Percentiles rank a stretch among this genome's conserved stretches.
Conservation (phyloP, 2,797 vertebrate genomes). For the Tachyglossus aculeatus region DNA sequence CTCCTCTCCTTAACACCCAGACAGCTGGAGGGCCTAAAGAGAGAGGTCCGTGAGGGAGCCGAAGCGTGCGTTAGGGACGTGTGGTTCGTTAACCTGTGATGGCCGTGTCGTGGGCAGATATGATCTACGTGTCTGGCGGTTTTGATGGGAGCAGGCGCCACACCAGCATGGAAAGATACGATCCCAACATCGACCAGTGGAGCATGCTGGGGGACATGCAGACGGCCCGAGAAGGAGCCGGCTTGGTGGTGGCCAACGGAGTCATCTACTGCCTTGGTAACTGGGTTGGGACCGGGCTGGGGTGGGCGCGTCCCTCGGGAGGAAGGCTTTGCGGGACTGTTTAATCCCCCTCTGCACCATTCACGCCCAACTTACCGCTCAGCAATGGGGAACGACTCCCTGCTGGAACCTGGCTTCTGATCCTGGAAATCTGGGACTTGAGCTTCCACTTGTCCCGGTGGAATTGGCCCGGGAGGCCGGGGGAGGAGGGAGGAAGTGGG, state of each 20-base stretch:
- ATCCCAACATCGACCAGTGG: conserved; percentile 99
- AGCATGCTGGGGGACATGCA: conserved; percentile 99
- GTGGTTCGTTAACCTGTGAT: fast-evolving
- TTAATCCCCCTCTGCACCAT: not conserved
- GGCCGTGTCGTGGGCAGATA: conserved; percentile 77
- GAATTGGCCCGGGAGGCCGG: not conserved
- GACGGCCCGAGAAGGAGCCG: conserved; percentile 94
- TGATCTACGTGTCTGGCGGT: conserved; percentile 97
- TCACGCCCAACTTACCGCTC: no score
- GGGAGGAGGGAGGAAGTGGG: not conserved
- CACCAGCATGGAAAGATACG: conserved; percentile 97
- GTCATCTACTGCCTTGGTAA: conserved; percentile 96
- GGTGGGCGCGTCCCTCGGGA: no score
- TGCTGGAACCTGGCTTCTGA: no score
- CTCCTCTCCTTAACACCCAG: no score
- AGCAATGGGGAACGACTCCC: no score
- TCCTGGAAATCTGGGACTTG: no score
- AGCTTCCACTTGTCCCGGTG: no score
- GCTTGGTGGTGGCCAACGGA: conserved; percentile 94
- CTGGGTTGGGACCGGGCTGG: not conserved
- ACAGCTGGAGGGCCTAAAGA: not conserved
- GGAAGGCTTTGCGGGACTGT: not conserved
- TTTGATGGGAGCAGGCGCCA: conserved; percentile 96
- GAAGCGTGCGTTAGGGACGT: not conserved
- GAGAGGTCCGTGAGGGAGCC: no score